phyloP scores from a whole-genome alignment of 2,113 vertebrate species.

The Daboia siamensis region DNA sequence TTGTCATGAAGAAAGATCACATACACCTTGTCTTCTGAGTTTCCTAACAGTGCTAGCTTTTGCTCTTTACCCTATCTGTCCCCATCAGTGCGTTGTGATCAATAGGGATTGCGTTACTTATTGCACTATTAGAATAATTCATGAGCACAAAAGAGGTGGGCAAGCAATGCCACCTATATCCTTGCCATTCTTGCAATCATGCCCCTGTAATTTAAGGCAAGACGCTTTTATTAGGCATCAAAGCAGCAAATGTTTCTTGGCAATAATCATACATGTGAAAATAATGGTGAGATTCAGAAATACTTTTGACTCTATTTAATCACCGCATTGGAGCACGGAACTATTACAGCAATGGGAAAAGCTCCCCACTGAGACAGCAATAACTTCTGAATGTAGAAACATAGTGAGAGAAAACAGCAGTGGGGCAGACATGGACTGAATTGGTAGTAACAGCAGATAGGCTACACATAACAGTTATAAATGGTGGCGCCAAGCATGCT shows the following conservation, averaged over 20 bases:
- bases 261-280: neutral
- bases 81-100: neutral
- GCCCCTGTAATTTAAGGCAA: neutral
- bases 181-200: neutral
- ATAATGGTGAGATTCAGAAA: neutral
- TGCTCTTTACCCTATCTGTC: neutral
- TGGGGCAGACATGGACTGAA: neutral
- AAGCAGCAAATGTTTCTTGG: neutral
- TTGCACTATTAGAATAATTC: neutral
- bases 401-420: neutral
- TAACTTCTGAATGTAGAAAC: neutral
- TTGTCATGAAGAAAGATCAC: neutral
- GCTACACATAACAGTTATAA: neutral
- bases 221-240: neutral
- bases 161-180: neutral
- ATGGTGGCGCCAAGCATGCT: neutral
- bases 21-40: neutral
- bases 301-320: neutral
- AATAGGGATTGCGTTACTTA: neutral
- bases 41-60: neutral
- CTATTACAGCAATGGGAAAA: neutral
- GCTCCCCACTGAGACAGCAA: neutral
- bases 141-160: neutral
- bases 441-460: neutral
- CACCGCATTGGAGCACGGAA: neutral